These are phyloP conservation scores for Semicossyphus pulcher DNA, from an alignment of 2,113 vertebrate species.

Conservation along the genomic window DNA sequence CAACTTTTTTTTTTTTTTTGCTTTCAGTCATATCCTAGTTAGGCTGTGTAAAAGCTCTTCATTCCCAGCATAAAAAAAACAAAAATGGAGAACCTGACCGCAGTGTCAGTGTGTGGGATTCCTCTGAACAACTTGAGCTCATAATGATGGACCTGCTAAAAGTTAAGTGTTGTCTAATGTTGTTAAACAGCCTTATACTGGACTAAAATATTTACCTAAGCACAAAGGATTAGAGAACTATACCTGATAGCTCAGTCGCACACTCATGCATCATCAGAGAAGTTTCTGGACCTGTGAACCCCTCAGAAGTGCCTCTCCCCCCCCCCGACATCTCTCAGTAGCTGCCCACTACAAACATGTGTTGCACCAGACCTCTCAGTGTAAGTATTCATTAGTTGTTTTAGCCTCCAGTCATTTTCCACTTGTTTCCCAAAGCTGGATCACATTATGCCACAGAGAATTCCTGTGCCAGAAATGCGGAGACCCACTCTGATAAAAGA, in stretches of 20 bases:
- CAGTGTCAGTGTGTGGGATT: too few relatives aligned
- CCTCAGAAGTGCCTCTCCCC: constrained; percentile 27
- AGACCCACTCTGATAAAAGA: constrained; percentile 80
- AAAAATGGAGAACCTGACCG: too few relatives aligned
- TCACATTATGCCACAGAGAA: constrained; percentile 80
- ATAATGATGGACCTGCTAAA: constrained; percentile 1
- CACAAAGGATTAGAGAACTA: neutral
- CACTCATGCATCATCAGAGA: constrained; percentile 13
- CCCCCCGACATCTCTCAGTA: constrained; percentile 62
- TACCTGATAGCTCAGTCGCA: neutral
- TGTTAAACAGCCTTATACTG: neutral
- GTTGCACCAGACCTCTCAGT: constrained; percentile 74
- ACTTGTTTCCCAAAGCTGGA: constrained; percentile 82
- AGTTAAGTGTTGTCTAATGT: neutral
- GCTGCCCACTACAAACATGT: constrained; percentile 74
- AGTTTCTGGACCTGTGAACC: constrained; percentile 19
- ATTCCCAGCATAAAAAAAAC: too few relatives aligned
- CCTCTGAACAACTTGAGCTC: neutral
- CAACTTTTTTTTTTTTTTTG: too few relatives aligned
- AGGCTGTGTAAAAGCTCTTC: too few relatives aligned
- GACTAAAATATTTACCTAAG: constrained; percentile 12
- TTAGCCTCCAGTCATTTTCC: constrained; percentile 83
- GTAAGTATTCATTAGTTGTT: constrained; percentile 81
- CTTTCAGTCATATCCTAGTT: too few relatives aligned
- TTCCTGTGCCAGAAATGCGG: constrained; percentile 71